Evolutionary conservation across 2,113 vertebrate species (phyloP), one percentile per base, ranked within the genome.

Genomic region (Notothenia coriiceps): DNA sequence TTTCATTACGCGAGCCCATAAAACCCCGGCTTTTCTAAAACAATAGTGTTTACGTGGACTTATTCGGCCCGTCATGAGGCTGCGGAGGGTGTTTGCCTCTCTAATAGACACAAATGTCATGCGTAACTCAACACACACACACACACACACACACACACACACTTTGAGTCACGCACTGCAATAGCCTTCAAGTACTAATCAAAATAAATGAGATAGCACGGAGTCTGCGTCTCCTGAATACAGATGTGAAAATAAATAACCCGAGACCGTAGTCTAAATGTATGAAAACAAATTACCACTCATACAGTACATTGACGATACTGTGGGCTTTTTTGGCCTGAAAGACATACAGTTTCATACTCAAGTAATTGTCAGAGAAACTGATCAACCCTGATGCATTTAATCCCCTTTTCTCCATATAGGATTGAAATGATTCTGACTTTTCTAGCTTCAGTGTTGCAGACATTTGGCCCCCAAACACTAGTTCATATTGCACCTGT

Each of bases 11-110:
- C 44, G n/a, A 59, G 90, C 81, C 76, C 81, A 68, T 91, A 89
- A 91, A 91, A 88, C 56, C 66, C 20, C 7, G 66, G 60, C 82
- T 70, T 65, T 86, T 88, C 82, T 90, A 78, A 87, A 92, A 87
- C 89, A 89, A 88, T 86, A n/a, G 62, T 90, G 89, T 89, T 92
- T 93, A 93, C 78, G 82, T n/a, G 80, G 50, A 33, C 77, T 71
- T 55, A 56, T 89, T 83, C 29, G 29, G 88, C 75, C 82, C 85
- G 56, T 79, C 52, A 66, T 59, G 62, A 80, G 68, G 66, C 80
- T 67, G 73, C 75, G 54, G 72, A 60, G 1, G n/a, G 66, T 25
- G 51, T 75, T 77, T 22, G 56, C 50, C 50, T 74, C 62, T 64
- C 43, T 67, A 71, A 71, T 75, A 67, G 18, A 84, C 85, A 82